Evolutionary conservation across 2,888 invertebrate genomes (phyloP).

Genomic region (Cynaeus angustus): DNA sequence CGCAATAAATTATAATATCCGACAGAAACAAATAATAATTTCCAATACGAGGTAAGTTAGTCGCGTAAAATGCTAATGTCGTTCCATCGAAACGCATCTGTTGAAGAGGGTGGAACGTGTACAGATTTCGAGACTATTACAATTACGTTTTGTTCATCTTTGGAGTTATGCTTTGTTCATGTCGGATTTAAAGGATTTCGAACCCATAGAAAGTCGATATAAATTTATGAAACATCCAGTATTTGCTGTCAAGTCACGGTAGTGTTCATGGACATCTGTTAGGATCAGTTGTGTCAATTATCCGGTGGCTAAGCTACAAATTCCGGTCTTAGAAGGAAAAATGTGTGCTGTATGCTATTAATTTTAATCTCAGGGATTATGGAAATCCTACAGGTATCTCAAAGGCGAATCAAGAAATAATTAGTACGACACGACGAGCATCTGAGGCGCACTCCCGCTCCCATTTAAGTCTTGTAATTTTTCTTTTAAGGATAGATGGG

Average conservation of each 20-base stretch:
- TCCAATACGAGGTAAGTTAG: slow-evolving; percentile 32
- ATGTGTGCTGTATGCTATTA: neutral
- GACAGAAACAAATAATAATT: slow-evolving; percentile 37
- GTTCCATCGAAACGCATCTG: slow-evolving; percentile 29
- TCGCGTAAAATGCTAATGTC: slow-evolving; percentile 39
- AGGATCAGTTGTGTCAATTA: too few species aligned
- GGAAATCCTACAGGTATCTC: slow-evolving; percentile 39
- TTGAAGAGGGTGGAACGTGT: slow-evolving; percentile 31
- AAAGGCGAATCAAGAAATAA: slow-evolving; percentile 58
- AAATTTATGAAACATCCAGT: slow-evolving; percentile 60
- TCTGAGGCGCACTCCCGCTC: slow-evolving; percentile 50
- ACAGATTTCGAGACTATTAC: slow-evolving; percentile 37
- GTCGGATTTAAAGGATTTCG: slow-evolving; percentile 57
- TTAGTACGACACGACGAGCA: slow-evolving; percentile 53
- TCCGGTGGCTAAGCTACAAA: slow-evolving; percentile 11
- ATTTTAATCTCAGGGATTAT: slow-evolving; percentile 33
- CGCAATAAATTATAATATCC: slow-evolving; percentile 36
- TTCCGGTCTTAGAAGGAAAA: slow-evolving; percentile 1
- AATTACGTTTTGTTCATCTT: slow-evolving; percentile 42
- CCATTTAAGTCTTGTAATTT: slow-evolving; percentile 47
- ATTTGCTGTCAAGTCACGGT: slow-evolving; percentile 46
- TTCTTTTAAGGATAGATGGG: slow-evolving; percentile 60
- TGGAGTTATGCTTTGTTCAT: slow-evolving; percentile 19
- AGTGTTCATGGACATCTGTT: slow-evolving; percentile 12
- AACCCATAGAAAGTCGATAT: slow-evolving; percentile 58